These are phyloP conservation scores for Philereme transversata DNA, from an alignment of 2,888 invertebrate species.

Conservation along the genomic window DNA sequence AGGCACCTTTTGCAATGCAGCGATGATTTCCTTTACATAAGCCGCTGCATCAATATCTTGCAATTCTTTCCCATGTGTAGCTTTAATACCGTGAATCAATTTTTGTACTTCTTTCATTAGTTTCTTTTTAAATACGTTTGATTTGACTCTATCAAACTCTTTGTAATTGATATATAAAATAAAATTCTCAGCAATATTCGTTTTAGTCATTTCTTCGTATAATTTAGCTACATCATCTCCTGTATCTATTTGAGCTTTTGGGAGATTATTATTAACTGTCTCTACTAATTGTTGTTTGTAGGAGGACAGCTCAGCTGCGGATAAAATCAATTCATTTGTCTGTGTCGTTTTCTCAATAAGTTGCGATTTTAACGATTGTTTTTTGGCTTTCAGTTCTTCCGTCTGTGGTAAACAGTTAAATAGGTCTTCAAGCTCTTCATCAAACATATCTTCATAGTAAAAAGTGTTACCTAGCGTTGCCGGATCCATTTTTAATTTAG, in stretches of 20 bases:
- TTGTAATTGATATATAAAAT: constrained; percentile 53
- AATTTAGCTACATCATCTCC: constrained; percentile 39
- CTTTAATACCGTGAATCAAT: constrained; percentile 52
- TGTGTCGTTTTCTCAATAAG: constrained; percentile 55
- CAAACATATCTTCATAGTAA: constrained; percentile 61
- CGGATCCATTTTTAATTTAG: constrained; percentile 58
- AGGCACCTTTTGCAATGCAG: constrained; percentile 57
- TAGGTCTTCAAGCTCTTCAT: constrained; percentile 63
- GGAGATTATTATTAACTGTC: constrained; percentile 48
- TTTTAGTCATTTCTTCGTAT: constrained; percentile 53
- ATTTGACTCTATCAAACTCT: constrained; percentile 52
- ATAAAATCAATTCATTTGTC: constrained; percentile 47
- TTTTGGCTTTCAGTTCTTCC: constrained; percentile 47
- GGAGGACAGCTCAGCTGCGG: constrained; percentile 39
- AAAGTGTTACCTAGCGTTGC: constrained; percentile 50
- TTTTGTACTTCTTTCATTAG: constrained; percentile 49
- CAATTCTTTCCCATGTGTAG: constrained; percentile 43
- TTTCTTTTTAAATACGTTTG: constrained; percentile 55
- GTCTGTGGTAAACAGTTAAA: constrained; percentile 56
- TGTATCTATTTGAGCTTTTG: constrained; percentile 32
- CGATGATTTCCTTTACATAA: constrained; percentile 52
- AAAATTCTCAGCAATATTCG: constrained; percentile 57
- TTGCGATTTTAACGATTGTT: constrained; percentile 52
- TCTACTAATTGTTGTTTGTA: constrained; percentile 59
- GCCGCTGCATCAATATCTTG: constrained; percentile 43